These are phyloP conservation scores for Andrena flavipes DNA, from an alignment of 2,888 invertebrate species.

Conservation along the genomic window DNA sequence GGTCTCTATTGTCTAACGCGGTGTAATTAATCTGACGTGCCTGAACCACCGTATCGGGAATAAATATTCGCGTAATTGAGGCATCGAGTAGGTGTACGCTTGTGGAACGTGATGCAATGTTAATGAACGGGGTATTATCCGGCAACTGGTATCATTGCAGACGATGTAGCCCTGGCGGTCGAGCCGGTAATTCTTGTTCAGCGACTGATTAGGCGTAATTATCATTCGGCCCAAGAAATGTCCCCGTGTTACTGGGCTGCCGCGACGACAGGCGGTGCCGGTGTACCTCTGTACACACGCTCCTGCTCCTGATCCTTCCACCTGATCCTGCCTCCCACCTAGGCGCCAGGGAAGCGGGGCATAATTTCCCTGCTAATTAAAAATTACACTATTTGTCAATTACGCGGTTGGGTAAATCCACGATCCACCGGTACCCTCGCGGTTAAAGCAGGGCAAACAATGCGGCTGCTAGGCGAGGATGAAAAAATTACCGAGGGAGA, in stretches of 20 bases:
- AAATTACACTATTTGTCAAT: constrained; percentile 23
- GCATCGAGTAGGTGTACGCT: constrained; percentile 55
- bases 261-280: constrained; percentile 13
- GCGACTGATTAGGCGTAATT: constrained; percentile 70
- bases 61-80: constrained; percentile 64
- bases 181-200: constrained; percentile 61
- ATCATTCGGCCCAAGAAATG: constrained; percentile 66
- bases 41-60: constrained; percentile 46
- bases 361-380: constrained; percentile 15
- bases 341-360: background rate
- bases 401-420: constrained; percentile 14
- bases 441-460: constrained; percentile 11
- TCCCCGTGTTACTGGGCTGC: constrained; percentile 60
- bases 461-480: background rate
- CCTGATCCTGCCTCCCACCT: background rate
- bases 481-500: constrained; percentile 15
- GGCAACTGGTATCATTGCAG: constrained; percentile 61
- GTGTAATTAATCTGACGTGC: constrained; percentile 60
- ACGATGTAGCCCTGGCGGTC: constrained; percentile 52
- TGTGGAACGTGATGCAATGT: constrained; percentile 69
- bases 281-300: too few relatives aligned
- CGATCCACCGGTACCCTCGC: background rate
- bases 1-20: constrained; percentile 3
- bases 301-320: constrained; percentile 8
- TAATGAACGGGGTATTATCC: constrained; percentile 69